Base-by-base conservation (phyloP, 2,888 invertebrate genomes). In the Pristionchus maxplancki region DNA sequence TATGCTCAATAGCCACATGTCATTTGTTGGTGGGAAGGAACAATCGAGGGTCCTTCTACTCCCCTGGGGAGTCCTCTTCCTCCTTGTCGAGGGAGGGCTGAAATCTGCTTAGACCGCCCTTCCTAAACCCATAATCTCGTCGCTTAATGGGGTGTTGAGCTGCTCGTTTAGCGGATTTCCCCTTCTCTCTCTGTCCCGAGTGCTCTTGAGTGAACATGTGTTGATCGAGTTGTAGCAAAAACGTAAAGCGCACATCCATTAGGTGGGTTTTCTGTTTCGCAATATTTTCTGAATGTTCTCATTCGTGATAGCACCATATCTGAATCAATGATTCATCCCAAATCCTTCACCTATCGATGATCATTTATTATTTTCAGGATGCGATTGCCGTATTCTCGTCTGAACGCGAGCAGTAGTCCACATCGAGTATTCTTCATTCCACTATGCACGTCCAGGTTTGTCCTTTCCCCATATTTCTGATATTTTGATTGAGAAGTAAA, bases 301-400 rank as follows among this genome's bases (percentile, higher is more conserved):
- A 40, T 74, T 1, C 20, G 40, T 74, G 24, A 74, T 74, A 37
- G 24, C 74, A 78, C 8, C 28, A 28, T 78, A 48, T 48, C 78
- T n/a, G 37, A 40, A 78, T 6, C 78, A 24, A 48, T 78, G 78
- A 78, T 48, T 78, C 78, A 78, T 78, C 24, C n/a, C n/a, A n/a
- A n/a, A n/a, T n/a, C n/a, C 5, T 24, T 15, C n/a, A 15, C 44
- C 6, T 44, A 13, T 11, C 17, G 13, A 9, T 78, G 44, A 44
- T 44, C 40, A 78, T 13, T 78, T 6, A 13, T 1, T 78, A 28
- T 17, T 67, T 86, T 20, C 86, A 87, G 86, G 24, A 87, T 87
- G 86, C 86, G 86, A 50, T 20, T 87, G 34, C 86, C 86, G 50
- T 87, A 87, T 71, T 71, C 86, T 50, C 86, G 67, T 71, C 71